These are phyloP conservation scores for Hypotaenidia okinawae DNA, from an alignment of 2,797 vertebrate species.

Conservation along the genomic window DNA sequence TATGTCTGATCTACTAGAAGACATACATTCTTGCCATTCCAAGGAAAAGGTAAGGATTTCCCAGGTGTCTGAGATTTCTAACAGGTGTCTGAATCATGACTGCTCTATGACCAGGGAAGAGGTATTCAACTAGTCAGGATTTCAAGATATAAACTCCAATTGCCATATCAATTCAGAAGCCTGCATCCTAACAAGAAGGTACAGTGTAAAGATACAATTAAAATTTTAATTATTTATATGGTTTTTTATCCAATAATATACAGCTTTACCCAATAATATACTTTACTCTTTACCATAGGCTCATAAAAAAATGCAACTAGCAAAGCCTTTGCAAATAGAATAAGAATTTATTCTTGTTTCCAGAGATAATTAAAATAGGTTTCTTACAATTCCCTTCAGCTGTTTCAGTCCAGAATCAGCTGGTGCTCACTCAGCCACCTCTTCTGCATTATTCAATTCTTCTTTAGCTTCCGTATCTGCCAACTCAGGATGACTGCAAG, in stretches of 20 bases:
- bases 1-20: neutral
- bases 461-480: constrained; percentile 43
- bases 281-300: neutral
- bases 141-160: neutral
- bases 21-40: neutral
- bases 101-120: neutral
- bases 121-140: neutral
- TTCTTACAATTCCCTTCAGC: constrained; percentile 54
- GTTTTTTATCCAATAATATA: neutral
- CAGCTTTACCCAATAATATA: neutral
- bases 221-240: neutral
- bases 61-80: neutral
- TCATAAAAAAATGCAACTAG: neutral
- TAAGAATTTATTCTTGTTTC: constrained; percentile 27
- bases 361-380: constrained; percentile 11
- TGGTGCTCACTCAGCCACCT: constrained; percentile 16
- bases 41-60: neutral
- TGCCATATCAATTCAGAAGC: neutral
- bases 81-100: neutral
- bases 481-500: constrained; percentile 47
- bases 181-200: neutral
- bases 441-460: constrained; percentile 41
- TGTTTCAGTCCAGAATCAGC: constrained; percentile 41
- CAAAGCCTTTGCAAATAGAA: neutral
- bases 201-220: neutral